Base-by-base conservation (phyloP, 2,888 invertebrate species). In the Zhuqinia jingwanae region DNA sequence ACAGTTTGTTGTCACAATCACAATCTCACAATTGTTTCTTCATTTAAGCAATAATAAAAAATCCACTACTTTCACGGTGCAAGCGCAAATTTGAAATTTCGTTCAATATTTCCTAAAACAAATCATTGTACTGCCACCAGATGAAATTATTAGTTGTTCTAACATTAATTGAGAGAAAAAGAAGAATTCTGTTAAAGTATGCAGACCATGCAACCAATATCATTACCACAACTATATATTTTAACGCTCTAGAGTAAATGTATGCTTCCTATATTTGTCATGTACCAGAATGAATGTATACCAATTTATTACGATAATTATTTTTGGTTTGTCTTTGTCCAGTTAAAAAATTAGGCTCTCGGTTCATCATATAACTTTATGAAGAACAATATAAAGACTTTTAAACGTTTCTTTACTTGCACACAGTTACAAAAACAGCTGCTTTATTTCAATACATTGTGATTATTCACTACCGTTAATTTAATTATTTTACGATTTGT, bases 341-440 rank as follows among this genome's bases (percentile, higher is more conserved):
- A 65, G 78, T 77, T 65, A 78, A 78, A 85, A 85, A 85, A 85
- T 85, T 85, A 85, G 84, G 84, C 84, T 85, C 84, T 85, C 84
- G 82, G 75, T 82, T 76, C 81, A 73, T 76, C 70, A 15, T 68
- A 45, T 45, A 68, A n/a, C 10, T 17, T 25, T 45, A 47, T 47
- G 70, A 47, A 70, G 47, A 70, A 50, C 22, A 50, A 30, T 30
- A 63, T 45, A 50, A 47, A 70, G 25, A 70, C 22, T 47, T 47
- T 70, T 70, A 15, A 20, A 70, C 47, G 47, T 50, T 47, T 70
- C 70, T 22, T 25, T 25, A 22, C 36, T 17, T 20, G 45, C 25
- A 30, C 6, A 45, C 30, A 68, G 11, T 68, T 42, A 20, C 20
- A 45, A 42, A 20, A 70, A 50, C 47, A 70, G 70, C 65, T 47